These are phyloP conservation scores for Huso huso DNA, from an alignment of 2,797 vertebrate genomes.

Conservation along the genomic window DNA sequence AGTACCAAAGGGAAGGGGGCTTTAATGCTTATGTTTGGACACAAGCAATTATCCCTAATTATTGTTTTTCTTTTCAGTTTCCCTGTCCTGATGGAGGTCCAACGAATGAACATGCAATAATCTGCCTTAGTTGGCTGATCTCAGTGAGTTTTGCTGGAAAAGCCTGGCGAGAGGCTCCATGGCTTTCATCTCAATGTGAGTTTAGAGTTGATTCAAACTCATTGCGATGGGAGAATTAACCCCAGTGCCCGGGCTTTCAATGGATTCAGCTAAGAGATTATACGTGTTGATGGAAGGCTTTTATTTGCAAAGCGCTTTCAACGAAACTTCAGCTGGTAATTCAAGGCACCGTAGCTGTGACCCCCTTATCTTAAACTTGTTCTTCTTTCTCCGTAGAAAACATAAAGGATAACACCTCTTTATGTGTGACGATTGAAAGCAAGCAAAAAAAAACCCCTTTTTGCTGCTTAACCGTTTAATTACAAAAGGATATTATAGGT, in stretches of 20 bases:
- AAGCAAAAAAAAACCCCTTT: background rate
- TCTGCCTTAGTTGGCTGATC: conserved; percentile 84
- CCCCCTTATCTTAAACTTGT: conserved; percentile 35
- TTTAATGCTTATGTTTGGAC: conserved; percentile 99
- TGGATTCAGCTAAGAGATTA: conserved; percentile 96
- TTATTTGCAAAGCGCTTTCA: conserved; percentile 82
- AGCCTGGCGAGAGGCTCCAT: conserved; percentile 60
- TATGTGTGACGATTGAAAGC: conserved; percentile 4
- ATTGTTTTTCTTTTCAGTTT: conserved; percentile 99
- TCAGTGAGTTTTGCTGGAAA: conserved; percentile 77
- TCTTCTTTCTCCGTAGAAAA: conserved; percentile 8
- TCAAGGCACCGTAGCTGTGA: conserved; percentile 62
- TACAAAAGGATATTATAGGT: conserved; percentile 11
- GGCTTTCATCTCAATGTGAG: conserved; percentile 97
- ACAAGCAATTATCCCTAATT: conserved; percentile 99
- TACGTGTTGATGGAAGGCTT: conserved; percentile 96
- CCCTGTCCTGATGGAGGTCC: conserved; percentile 91
- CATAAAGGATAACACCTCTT: conserved; percentile 19
- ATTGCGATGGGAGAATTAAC: conserved; percentile 98
- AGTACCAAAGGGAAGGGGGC: conserved; percentile 83
- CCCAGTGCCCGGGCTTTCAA: conserved; percentile 90
- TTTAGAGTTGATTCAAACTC: conserved; percentile 98
- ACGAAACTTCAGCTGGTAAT: conserved; percentile 79
- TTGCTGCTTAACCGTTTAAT: conserved; percentile 2
- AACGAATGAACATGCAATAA: conserved; percentile 89